A percentile compares a stretch with the other conserved stretches of the same genome.
These are phyloP conservation scores for Dipodomys stephensi DNA, from an alignment of 2,113 vertebrate species.

Conservation along the genomic window DNA sequence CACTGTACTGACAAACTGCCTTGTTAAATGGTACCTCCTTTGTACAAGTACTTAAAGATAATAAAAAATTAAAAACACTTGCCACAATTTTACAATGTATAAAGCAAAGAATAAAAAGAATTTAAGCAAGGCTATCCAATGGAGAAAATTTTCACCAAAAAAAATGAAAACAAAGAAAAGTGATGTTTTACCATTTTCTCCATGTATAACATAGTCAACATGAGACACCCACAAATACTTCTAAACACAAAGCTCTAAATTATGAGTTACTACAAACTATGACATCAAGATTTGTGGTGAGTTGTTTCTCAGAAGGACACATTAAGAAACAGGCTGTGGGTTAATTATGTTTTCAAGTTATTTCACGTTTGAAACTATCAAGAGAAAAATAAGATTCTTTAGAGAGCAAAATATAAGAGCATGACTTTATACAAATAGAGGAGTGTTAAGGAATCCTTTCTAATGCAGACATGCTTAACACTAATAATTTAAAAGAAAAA, in stretches of 20 bases:
- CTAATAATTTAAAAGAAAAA: background rate
- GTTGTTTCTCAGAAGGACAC: background rate
- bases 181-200: background rate
- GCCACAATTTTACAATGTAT: too few relatives aligned
- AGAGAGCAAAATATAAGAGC: slow-evolving; percentile 13
- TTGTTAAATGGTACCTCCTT: too few relatives aligned
- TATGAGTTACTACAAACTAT: background rate
- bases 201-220: background rate
- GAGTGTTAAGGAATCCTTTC: background rate
- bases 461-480: background rate
- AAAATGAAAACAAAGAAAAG: background rate
- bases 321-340: background rate
- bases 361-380: slow-evolving; percentile 26
- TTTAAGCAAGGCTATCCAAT: background rate
- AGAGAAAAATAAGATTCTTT: slow-evolving; percentile 32
- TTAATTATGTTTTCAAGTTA: slow-evolving; percentile 44
- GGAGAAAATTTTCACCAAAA: background rate
- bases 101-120: background rate
- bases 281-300: background rate
- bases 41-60: too few relatives aligned
- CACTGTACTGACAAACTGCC: too few relatives aligned
- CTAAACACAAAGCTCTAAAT: slow-evolving; percentile 14
- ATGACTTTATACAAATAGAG: slow-evolving; percentile 14
- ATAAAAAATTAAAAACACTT: too few relatives aligned
- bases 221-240: background rate